Percentiles rank a stretch among this genome's conserved stretches.
phyloP scores from a whole-genome alignment of 2,888 invertebrate species.

The Tipula helvola region DNA sequence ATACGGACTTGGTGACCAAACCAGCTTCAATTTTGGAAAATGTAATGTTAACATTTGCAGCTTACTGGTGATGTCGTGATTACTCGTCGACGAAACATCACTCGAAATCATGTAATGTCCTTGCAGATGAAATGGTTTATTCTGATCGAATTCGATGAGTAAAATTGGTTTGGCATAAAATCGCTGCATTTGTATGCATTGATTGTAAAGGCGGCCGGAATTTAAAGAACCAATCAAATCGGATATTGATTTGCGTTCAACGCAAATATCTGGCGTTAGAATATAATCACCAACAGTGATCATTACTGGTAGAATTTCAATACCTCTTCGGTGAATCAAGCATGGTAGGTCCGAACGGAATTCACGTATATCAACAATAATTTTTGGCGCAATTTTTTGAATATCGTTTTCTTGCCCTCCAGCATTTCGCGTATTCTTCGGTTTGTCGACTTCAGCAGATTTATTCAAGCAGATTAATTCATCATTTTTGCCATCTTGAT shows the following conservation, averaged over 20 bases:
- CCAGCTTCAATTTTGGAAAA: conserved; percentile 81
- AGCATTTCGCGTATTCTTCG: conserved; percentile 48
- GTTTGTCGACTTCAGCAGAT: conserved; percentile 22
- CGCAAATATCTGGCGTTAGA: conserved; percentile 88
- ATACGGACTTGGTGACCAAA: conserved; percentile 95
- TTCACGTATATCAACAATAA: conserved; percentile 95
- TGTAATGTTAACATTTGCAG: conserved; percentile 87
- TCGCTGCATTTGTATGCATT: conserved; percentile 87
- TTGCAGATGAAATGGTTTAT: conserved; percentile 81
- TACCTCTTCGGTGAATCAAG: conserved; percentile 81
- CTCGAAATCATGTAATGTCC: conserved; percentile 69
- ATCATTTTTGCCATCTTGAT: conserved; percentile 76
- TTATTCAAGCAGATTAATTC: conserved; percentile 38
- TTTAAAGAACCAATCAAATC: conserved; percentile 93
- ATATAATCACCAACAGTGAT: conserved; percentile 93
- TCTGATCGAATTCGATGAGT: conserved; percentile 92
- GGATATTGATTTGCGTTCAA: conserved; percentile 92
- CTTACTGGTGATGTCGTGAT: conserved; percentile 71
- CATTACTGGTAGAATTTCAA: conserved; percentile 84
- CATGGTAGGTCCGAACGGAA: conserved; percentile 94
- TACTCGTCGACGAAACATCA: conserved; percentile 44
- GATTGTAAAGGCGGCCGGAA: conserved; percentile 89
- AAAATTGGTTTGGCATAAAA: conserved; percentile 79
- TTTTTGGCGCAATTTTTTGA: conserved; percentile 30
- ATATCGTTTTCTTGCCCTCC: conserved; percentile 31